Conservation (phyloP, 2,797 vertebrate species). For the Pantherophis vulpinus region DNA sequence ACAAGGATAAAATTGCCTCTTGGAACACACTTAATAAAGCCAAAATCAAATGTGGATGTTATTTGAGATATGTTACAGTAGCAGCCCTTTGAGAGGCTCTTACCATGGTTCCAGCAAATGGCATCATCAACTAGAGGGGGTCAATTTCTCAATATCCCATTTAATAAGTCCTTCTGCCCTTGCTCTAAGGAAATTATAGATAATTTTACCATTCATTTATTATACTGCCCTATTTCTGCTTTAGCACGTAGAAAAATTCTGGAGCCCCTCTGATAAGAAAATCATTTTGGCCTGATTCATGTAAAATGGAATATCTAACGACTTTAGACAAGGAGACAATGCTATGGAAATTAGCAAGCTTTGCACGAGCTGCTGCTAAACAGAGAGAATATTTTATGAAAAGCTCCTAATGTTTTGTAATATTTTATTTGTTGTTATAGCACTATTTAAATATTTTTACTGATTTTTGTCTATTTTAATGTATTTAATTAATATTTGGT, state of each 20-base stretch:
- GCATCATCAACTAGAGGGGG: not conserved
- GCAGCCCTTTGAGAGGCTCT: not conserved
- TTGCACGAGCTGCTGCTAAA: not conserved
- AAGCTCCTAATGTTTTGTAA: not conserved
- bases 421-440: not conserved
- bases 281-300: not conserved
- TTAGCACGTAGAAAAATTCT: not conserved
- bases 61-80: not conserved
- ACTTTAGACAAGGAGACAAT: not conserved
- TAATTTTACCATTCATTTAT: not conserved
- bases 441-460: not conserved
- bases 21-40: not conserved
- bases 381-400: not conserved
- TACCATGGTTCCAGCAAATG: not conserved
- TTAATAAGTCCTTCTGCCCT: not conserved
- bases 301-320: not conserved
- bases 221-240: not conserved
- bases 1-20: not conserved
- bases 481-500: not conserved
- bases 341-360: not conserved
- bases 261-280: not conserved
- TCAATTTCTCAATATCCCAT: not conserved
- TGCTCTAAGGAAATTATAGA: not conserved
- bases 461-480: not conserved
- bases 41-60: not conserved